Evolutionary conservation across 2,888 invertebrate genomes (phyloP).

Genomic region (Aplocera efformata): DNA sequence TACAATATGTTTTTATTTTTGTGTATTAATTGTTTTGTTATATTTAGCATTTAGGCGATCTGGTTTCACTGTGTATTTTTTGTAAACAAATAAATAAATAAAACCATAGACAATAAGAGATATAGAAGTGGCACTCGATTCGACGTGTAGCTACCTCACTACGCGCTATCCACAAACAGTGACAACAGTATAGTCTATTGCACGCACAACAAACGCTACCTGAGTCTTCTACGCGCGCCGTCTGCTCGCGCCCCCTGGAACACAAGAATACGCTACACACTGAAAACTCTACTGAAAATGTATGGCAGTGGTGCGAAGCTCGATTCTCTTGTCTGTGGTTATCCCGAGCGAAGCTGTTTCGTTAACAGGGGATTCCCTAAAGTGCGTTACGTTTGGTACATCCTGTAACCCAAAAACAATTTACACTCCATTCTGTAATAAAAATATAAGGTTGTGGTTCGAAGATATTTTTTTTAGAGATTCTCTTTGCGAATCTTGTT

Average conservation of each 20-base stretch:
- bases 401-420: constrained; percentile 79
- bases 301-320: too few species aligned
- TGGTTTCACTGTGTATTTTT: too few species aligned
- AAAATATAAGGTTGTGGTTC: constrained; percentile 6
- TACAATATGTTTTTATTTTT: too few species aligned
- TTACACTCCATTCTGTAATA: constrained; percentile 68
- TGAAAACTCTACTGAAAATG: constrained; percentile 48
- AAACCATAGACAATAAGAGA: background rate
- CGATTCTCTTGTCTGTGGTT: too few species aligned
- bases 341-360: too few species aligned
- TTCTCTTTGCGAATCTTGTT: too few species aligned
- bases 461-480: too few species aligned
- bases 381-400: too few species aligned
- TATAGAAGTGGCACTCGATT: constrained; percentile 40
- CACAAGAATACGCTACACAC: constrained; percentile 79
- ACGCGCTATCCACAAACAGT: constrained; percentile 76
- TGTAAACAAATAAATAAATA: too few species aligned
- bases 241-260: constrained; percentile 74
- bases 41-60: too few species aligned
- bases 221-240: constrained; percentile 73
- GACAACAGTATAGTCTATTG: constrained; percentile 80
- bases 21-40: too few species aligned
- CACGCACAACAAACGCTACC: constrained; percentile 81
- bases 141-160: constrained; percentile 70
- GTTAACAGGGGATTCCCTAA: too few species aligned